Conservation (phyloP, 2,113 vertebrate genomes). For the Eretmochelys imbricata region DNA sequence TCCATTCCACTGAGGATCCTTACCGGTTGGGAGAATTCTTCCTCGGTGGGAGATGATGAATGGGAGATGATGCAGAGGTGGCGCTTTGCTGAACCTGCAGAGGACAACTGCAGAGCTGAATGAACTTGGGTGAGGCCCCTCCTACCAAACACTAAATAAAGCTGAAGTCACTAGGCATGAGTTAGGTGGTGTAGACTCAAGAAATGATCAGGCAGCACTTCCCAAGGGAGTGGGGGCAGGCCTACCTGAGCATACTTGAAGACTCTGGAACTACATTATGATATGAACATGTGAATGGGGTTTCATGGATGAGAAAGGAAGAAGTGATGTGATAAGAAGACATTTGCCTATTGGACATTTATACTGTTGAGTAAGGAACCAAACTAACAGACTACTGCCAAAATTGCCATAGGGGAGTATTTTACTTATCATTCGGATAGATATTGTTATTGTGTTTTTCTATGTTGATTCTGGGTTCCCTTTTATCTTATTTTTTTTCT, state of each 20-base stretch:
- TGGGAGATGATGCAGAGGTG: conserved; percentile 29
- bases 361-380: too few species aligned
- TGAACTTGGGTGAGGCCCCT: not conserved
- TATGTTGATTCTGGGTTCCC: not conserved
- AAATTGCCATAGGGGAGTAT: too few species aligned
- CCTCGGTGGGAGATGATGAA: too few species aligned
- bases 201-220: too few species aligned
- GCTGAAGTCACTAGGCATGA: not conserved
- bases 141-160: not conserved
- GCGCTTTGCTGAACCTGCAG: not conserved
- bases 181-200: too few species aligned
- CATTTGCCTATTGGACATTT: too few species aligned
- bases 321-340: too few species aligned
- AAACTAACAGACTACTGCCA: too few species aligned
- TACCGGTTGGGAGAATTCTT: not conserved
- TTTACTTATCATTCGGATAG: not conserved
- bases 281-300: too few species aligned
- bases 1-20: not conserved
- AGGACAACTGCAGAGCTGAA: not conserved
- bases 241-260: not conserved
- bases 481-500: not conserved
- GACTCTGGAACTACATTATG: not conserved
- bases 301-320: too few species aligned
- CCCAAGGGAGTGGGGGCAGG: not conserved
- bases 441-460: not conserved